Evolutionary conservation across 2,113 vertebrate species (phyloP).

Genomic region (Megaceryle torquata): DNA sequence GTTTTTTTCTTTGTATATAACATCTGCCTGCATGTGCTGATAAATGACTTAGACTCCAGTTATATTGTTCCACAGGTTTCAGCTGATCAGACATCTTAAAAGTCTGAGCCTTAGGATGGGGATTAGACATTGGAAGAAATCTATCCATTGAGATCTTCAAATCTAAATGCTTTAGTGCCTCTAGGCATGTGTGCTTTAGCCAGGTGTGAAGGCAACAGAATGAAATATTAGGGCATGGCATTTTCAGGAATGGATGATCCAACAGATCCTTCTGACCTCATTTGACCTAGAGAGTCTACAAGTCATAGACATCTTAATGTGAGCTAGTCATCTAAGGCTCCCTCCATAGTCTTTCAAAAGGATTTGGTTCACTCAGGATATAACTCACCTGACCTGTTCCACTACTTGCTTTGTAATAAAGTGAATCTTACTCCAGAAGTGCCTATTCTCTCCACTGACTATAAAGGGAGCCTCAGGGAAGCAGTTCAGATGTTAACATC

Average conservation of each 20-base stretch:
- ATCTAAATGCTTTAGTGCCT: background rate
- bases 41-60: background rate
- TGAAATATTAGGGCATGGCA: background rate
- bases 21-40: background rate
- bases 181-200: background rate
- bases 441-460: background rate
- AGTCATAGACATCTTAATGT: background rate
- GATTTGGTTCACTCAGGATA: background rate
- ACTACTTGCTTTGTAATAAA: background rate
- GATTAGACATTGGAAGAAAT: background rate
- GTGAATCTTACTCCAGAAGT: background rate
- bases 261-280: background rate
- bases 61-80: background rate
- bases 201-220: background rate
- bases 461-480: background rate
- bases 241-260: background rate
- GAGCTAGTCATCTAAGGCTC: background rate
- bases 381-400: background rate
- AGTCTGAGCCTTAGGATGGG: background rate
- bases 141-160: background rate
- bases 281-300: background rate
- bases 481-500: accelerated
- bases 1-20: background rate
- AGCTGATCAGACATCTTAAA: background rate
- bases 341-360: background rate